Base-by-base conservation (phyloP, 2,797 vertebrate genomes). In the Helarctos malayanus region DNA sequence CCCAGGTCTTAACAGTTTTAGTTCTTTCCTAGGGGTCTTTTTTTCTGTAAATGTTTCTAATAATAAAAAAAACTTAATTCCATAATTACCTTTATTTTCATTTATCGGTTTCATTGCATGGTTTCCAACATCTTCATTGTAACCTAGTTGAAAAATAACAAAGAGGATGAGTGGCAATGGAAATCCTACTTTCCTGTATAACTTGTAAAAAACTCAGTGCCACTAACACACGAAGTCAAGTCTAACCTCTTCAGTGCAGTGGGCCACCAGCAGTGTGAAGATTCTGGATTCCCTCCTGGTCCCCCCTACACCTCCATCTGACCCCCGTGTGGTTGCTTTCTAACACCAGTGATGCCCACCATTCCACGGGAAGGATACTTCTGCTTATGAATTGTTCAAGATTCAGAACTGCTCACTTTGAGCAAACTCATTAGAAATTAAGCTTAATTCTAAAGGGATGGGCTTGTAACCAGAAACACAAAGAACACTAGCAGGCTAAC, bases 71-170 rank as follows among this genome's bases (percentile, higher is more conserved):
- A 4, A 35, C 1, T 23, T 80, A 56, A 89, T 68, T 35, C 92
- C 38, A 82, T 89, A 97, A 95, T 98, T 98, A 99, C 99, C 99
- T 99, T 98, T 98, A 94, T 95, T 98, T 32, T 98, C 98, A 97
- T 98, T 98, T 94, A 98, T 45, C 93, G 98, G 76, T 95, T 98
- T 99, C 95, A 97, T 80, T 47, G 95, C 95, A 78, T 99, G 98
- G 79, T 98, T 99, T 98, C 98, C 98, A 94, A 82, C 96, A 63
- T 99, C 98, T 96, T 99, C 99, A 89, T 95, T 98, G 89, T 98
- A 98, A 95, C 91, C 97, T 97, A 97, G 94, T 73, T 96, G 98
- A 98, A 98, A 98, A 98, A 97, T 35, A 71, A 97, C 97, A 97
- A 59, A 93, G 27, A 81, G 45, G 32, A 81, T 88, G 49, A 82